Percentiles rank a stretch among this genome's conserved stretches.
phyloP scores from a whole-genome alignment of 2,888 invertebrate genomes.

The Eupelmus urozonus region DNA sequence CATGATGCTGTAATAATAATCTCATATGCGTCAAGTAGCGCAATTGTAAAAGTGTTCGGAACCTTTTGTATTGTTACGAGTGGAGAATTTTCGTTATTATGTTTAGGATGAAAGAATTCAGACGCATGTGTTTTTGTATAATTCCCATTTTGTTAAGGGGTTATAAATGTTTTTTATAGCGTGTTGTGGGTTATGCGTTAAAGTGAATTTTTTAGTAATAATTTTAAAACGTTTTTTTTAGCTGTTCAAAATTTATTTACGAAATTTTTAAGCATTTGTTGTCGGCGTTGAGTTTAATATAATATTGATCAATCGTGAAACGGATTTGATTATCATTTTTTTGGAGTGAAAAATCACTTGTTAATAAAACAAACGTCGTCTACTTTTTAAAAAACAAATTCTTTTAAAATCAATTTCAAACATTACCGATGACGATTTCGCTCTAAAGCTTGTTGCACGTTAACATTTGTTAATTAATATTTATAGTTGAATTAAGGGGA shows the following conservation, averaged over 20 bases:
- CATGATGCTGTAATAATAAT: background rate
- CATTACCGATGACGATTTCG: background rate
- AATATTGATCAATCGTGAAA: background rate
- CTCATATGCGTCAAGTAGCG: constrained; percentile 8
- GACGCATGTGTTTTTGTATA: constrained; percentile 15
- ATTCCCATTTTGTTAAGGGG: constrained; percentile 37
- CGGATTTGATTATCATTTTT: background rate
- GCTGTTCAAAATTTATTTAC: constrained; percentile 16
- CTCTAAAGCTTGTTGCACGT: background rate
- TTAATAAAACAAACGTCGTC: background rate
- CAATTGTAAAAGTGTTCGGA: constrained; percentile 25
- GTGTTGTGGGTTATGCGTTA: constrained; percentile 26
- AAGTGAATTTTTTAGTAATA: constrained; percentile 28
- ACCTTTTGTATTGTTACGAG: constrained; percentile 32
- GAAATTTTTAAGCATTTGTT: constrained; percentile 18
- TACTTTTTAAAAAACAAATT: constrained; percentile 11
- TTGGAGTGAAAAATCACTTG: background rate
- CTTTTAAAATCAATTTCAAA: too few species aligned
- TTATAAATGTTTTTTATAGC: constrained; percentile 44
- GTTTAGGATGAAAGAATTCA: background rate
- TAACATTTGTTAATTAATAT: constrained; percentile 15
- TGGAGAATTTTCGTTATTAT: constrained; percentile 25
- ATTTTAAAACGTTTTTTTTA: constrained; percentile 25
- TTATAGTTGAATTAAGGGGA: constrained; percentile 12
- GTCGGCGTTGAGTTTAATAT: constrained; percentile 17